Base-by-base conservation (phyloP, 1,140 invertebrate genomes). In the Plodia interpunctella region DNA sequence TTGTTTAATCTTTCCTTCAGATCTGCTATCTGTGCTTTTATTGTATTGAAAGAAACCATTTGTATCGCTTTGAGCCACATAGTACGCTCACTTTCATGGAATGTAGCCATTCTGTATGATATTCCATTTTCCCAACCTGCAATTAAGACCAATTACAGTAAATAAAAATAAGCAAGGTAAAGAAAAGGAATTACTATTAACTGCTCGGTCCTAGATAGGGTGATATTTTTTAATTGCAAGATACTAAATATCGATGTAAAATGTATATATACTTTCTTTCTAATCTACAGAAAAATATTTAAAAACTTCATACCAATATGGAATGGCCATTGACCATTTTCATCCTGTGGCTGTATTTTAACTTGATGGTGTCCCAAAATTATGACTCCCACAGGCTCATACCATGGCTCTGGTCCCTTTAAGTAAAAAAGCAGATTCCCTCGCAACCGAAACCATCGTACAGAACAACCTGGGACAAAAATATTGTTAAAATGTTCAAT, bases 351-450 rank as follows among this genome's bases (percentile, higher is more conserved):
- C 18, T 90, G 86, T 18, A 90, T 70, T 49, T 88, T 81, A 56
- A 91, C 91, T 44, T 93, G 90, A 83, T 96, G 97, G 71, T 97
- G 94, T 81, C 98, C 96, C 57, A 98, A 88, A 49, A 98, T 93
- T 70, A 98, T 94, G 0, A 98, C 93, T 5, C 97, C 97, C 49
- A 95, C 83, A 0, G 97, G 96, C 65, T 97, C 95, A 8, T 96
- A 96, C 92, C 94, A 96, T 77, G 94, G 94, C 83, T 98, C 96
- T 65, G 94, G 93, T 21, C 94, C 95, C 87, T 98, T 98, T 83
- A 98, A 95, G 89, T 98, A 98, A 91, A 99, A 98, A 53, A 99
- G 89, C 3, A 98, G 90, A 90, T 98, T 98, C 57, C 97, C 97
- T 74, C 96, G 92, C 17, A 99, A 91, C 60, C 97, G 93, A 90